Base-by-base conservation (phyloP, 1,140 invertebrate species). In the Arctopsyche grandis region DNA sequence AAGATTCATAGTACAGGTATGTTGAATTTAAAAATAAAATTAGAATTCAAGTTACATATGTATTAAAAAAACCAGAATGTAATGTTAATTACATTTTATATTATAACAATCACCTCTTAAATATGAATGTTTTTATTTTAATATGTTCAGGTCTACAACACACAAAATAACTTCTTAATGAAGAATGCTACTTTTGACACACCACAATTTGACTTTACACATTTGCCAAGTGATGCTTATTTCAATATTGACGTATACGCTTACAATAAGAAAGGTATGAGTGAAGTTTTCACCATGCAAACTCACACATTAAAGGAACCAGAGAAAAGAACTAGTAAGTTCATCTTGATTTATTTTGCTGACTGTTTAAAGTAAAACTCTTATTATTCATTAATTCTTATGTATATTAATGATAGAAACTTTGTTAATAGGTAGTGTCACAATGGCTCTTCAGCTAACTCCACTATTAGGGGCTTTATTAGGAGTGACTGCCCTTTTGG, bases 271-370 rank as follows among this genome's bases (percentile, higher is more conserved):
- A 94, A 94, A 85, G 94, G 93, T 16, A 87, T 90, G 63, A 93
- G 93, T 84, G 90, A 91, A 77, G 86, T 88, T 7, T 89, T 91
- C 21, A 89, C 88, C 52, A 85, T 94, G 46, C 91, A 92, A 82
- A 92, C 93, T 19, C 92, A 91, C 80, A 95, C 94, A 0, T 86
- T 94, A 5, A 94, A 94, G 85, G 91, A 92, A 79, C 93, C 94
- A 14, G 93, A 95, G 84, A 94, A 93, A 86, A 91, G 93, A 83
- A 94, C 92, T 84, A 92, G 93, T 93, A 88, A 90, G 88, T 52
- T 52, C 1, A 52, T 16, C 10, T 52, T 52, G 7, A 82, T 29
- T 80, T 58, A 24, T 43, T 66, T 60, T 63, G 19, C 56, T 76
- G 48, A n/a, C 12, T 74, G n/a, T 1, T 24, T n/a, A 21, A 66